Base-by-base conservation (phyloP, 2,888 invertebrate genomes). In the Cryptocephalus moraei region DNA sequence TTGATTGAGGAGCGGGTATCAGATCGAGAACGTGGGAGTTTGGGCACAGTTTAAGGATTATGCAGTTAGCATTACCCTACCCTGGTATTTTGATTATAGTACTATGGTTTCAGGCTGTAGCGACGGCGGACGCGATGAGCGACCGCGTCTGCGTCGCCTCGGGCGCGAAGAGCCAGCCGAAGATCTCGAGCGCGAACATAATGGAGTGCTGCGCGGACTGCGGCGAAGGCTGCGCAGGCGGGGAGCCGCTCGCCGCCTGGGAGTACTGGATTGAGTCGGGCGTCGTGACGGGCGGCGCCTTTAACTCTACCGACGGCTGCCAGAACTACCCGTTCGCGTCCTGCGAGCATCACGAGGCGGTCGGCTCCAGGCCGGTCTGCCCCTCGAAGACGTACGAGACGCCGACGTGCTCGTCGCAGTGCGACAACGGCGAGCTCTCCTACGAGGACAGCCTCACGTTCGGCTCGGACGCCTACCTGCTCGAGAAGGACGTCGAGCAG, bases 401-500 rank as follows among this genome's bases (percentile, higher is more conserved):
- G 11, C 53, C 53, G 4, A 1, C 22, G 9, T 54, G 54, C 39
- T 32, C 10, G 9, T 22, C 22, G 4, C 9, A 40, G 14, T 54
- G 54, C 32, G 47, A 46, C 39, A 2, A n/a, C 4, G 31, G 72
- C 75, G 75, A 32, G 9, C 13, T 46, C 8, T 10, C 32, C 9
- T 51, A 49, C 12, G 14, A 40, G 9, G 22, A 11, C 10, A 46
- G 48, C 3, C 12, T 46, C 4, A 46, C 44, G 8, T 32, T 13
- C 12, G 51, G 38, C 8, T 10, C 40, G 14, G 33, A 32, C 22
- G 38, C 41, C n/a, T 52, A 54, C 31, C 31, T 10, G 12, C 39
- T 52, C 8, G 10, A 33, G 4, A 32, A 22, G 1, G 80, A 77
- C 39, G 70, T 75, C 1, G 33, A 40, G 11, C 76, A 84, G 50